Percentiles rank a stretch among this genome's conserved stretches.
Conservation (phyloP, 1,140 invertebrate genomes). For the Diorhabda elongata region DNA sequence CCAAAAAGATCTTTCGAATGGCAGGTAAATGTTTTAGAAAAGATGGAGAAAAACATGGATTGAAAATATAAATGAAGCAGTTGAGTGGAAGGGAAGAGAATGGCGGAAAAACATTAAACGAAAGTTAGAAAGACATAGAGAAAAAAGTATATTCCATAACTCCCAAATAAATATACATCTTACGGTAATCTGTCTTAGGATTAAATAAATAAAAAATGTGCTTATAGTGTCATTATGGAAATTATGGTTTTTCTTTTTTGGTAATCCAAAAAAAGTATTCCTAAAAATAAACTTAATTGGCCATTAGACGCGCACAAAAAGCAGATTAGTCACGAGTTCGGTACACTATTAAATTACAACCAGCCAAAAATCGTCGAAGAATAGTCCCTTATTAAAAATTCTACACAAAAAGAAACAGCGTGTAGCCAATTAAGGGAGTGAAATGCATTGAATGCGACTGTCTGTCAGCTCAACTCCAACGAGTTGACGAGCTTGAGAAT, state of each 20-base stretch:
- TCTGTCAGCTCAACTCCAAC: constrained; percentile 13
- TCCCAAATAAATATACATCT: too few relatives aligned
- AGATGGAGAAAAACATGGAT: too few relatives aligned
- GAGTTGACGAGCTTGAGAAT: constrained; percentile 22
- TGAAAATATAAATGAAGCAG: too few relatives aligned
- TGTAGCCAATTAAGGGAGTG: constrained; percentile 26
- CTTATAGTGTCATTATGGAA: too few relatives aligned
- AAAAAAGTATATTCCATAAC: too few relatives aligned
- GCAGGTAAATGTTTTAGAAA: too few relatives aligned
- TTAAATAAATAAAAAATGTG: too few relatives aligned
- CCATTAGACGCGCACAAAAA: background rate
- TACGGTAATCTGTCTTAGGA: too few relatives aligned
- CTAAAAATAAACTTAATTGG: background rate
- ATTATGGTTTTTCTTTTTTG: background rate
- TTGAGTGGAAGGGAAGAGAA: too few relatives aligned
- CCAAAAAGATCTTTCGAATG: too few relatives aligned
- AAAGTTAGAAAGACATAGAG: too few relatives aligned
- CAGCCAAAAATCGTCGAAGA: constrained; percentile 16
- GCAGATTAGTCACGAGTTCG: background rate
- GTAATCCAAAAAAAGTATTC: background rate
- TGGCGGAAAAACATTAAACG: too few relatives aligned
- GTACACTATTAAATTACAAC: constrained; percentile 15
- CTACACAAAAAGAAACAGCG: constrained; percentile 24
- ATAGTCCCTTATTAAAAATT: constrained; percentile 26
- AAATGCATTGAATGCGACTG: constrained; percentile 25